These are phyloP conservation scores for Sipha flava DNA, from an alignment of 1,140 invertebrate species.

Conservation along the genomic window DNA sequence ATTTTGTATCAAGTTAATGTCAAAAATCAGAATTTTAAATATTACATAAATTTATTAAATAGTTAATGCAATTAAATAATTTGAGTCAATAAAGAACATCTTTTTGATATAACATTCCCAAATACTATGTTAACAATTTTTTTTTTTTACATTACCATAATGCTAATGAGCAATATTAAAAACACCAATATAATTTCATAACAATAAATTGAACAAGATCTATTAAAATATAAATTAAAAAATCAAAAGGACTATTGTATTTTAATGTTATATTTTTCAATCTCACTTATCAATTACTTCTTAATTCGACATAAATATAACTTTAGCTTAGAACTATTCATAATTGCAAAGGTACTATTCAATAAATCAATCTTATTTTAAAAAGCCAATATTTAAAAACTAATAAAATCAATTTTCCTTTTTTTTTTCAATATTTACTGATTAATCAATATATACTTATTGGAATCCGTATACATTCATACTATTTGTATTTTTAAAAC, in stretches of 20 bases:
- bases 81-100: not conserved
- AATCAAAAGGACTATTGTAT: not conserved
- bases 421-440: not conserved
- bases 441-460: too few relatives aligned
- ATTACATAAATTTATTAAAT: not conserved
- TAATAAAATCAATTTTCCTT: not conserved
- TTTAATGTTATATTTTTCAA: not conserved
- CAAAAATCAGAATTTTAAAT: too few relatives aligned
- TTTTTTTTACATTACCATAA: conserved; percentile 4
- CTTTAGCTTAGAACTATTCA: not conserved
- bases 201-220: not conserved
- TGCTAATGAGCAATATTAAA: not conserved
- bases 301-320: not conserved
- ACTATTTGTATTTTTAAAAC: too few relatives aligned
- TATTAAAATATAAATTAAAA: not conserved
- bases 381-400: not conserved
- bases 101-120: not conserved
- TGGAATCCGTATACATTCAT: too few relatives aligned
- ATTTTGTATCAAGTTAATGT: not conserved
- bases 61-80: not conserved
- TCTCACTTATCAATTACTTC: conserved; percentile 26
- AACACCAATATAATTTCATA: not conserved
- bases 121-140: not conserved
- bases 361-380: not conserved
- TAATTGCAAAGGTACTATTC: not conserved